phyloP scores from a whole-genome alignment of 2,113 vertebrate species.

The Neodon shergylaensis region DNA sequence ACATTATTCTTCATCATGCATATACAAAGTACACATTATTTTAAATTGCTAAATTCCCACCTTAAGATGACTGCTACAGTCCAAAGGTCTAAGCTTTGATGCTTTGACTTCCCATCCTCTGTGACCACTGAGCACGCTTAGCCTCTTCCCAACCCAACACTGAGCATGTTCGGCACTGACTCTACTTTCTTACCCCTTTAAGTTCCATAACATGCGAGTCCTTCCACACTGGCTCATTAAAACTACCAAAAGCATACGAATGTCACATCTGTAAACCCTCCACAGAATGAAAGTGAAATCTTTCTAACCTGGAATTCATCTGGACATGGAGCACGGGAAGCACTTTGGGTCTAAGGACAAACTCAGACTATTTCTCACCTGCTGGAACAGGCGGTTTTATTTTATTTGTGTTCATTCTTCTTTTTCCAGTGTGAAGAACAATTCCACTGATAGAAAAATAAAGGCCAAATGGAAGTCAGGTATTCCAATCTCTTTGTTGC shows the following conservation, averaged over 20 bases:
- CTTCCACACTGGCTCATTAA: not conserved
- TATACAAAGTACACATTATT: not conserved
- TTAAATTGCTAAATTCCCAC: not conserved
- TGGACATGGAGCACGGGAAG: not conserved
- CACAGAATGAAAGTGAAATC: not conserved
- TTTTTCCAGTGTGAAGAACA: not conserved
- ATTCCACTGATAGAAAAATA: not conserved
- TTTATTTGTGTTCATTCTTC: not conserved
- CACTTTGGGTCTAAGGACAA: not conserved
- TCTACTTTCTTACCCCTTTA: not conserved
- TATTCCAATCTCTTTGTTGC: not conserved
- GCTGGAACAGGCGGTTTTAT: not conserved
- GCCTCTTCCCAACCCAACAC: not conserved
- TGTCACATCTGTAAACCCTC: not conserved
- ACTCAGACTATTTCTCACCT: not conserved
- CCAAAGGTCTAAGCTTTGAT: not conserved
- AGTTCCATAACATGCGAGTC: not conserved
- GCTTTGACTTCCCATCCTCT: not conserved
- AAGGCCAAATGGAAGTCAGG: constrained; percentile 26
- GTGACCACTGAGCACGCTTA: not conserved
- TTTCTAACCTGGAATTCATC: not conserved
- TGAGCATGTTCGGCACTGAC: not conserved
- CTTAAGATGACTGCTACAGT: not conserved
- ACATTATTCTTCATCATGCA: not conserved
- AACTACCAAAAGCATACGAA: not conserved